Evolutionary conservation across 2,888 invertebrate species (phyloP), one percentile per base, ranked within the genome.

Genomic region (Pseudolycoriella hygida): DNA sequence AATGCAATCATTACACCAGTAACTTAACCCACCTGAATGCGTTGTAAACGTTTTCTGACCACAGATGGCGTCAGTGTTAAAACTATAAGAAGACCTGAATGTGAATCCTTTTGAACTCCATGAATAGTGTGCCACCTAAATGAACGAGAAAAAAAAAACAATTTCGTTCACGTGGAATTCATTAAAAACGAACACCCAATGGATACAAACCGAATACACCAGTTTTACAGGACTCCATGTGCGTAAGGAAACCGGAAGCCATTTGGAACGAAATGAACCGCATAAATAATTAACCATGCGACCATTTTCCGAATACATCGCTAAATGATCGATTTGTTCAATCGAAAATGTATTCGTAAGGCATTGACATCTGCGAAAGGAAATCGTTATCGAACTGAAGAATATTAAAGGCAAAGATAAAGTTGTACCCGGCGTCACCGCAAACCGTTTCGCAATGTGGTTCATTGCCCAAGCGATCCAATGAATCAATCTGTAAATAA

Each of bases 211-310:
- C 12, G 77, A 78, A 64, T 81, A 81, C 53, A 78, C 72, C 52
- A 80, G 66, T 48, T 74, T 74, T 17, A 80, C 68, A 42, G 77
- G 72, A 30, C 75, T 74, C 75, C 80, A 80, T 53, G 77, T 78
- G 32, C 77, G 69, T 34, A 80, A 72, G 46, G 76, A 74, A 14
- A 80, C 74, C 1, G 80, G 81, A 49, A 80, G 60, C 76, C 79
- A 80, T 50, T 75, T 76, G 56, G 71, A 66, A 67, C 74, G 72
- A 55, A 77, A 76, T 56, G 76, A 74, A 2, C 82, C 81, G 54
- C 82, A 83, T 20, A 82, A 67, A 54, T 82, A 83, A 20, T 77
- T 77, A 10, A 82, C 67, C 47, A 73, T 72, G 42, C 74, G 73
- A 19, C 77, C 76, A 41, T 74, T 73, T 25, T 76, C 76, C 1